Percentiles rank a stretch among this genome's conserved stretches.
Evolutionary conservation across 2,797 vertebrate genomes (phyloP).

Genomic region (Hephaestus fuliginosus): DNA sequence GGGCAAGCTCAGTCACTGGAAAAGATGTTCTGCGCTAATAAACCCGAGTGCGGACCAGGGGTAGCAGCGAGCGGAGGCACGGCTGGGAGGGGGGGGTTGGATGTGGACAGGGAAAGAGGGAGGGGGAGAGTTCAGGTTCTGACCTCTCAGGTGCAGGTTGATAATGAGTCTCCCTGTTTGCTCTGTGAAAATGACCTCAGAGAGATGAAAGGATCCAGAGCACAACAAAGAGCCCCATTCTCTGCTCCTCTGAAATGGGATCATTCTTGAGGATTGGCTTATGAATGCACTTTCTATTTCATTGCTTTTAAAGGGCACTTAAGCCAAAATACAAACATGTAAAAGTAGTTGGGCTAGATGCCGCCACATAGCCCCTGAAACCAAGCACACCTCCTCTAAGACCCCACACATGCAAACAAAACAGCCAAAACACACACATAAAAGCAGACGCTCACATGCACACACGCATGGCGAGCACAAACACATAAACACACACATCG

Average conservation of each 20-base stretch:
- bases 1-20: conserved; percentile 98
- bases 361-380: conserved; percentile 69
- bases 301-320: conserved; percentile 86
- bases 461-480: conserved; percentile 80
- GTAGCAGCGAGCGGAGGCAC: conserved; percentile 73
- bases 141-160: conserved; percentile 98
- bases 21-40: conserved; percentile 99
- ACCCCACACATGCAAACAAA: conserved; percentile 83
- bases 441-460: conserved; percentile 59
- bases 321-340: conserved; percentile 88
- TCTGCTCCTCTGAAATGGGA: conserved; percentile 89
- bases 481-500: conserved; percentile 74
- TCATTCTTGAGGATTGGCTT: conserved; percentile 84
- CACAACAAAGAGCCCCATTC: conserved; percentile 95
- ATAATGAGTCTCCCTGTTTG: conserved; percentile 96
- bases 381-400: conserved; percentile 59
- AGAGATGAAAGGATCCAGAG: conserved; percentile 88
- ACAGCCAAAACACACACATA: conserved; percentile 74
- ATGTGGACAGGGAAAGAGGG: conserved; percentile 59
- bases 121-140: conserved; percentile 90
- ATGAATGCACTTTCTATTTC: conserved; percentile 87
- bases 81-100: conserved; percentile 42
- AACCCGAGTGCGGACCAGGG: conserved; percentile 92
- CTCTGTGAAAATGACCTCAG: conserved; percentile 91
- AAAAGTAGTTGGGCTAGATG: conserved; percentile 79